Evolutionary conservation across 92 coral and sea anemone genomes (phyloP), one percentile per base, ranked within the genome.

Genomic region (Paragorgia papillata): DNA sequence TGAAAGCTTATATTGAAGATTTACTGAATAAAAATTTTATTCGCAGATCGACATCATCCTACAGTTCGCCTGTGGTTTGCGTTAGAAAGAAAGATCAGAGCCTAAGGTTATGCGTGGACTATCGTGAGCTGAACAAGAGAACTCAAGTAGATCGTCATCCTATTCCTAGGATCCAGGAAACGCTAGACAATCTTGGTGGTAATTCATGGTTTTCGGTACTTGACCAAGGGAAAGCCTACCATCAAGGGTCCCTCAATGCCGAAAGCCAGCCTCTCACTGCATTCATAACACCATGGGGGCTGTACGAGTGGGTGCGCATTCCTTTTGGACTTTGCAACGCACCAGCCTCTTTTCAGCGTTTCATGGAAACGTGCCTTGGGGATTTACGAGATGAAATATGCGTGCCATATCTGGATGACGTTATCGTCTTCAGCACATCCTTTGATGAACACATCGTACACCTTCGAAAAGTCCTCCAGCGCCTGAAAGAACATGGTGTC

Each of bases 211-310:
- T 88, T 64, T 74, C 82, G 26, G 92, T 84, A 22, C 86, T 85
- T 5, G 85, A 88, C 75, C 87, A 88, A 73, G 87, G 91, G 2
- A 84, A 84, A 24, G 91, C 88, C 8, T 88, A 88, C 73, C 91
- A 84, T 44, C 91, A n/a, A n/a, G n/a, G n/a, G n/a, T n/a, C n/a
- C n/a, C n/a, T n/a, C n/a, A n/a, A n/a, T n/a, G n/a, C n/a, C n/a
- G n/a, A n/a, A n/a, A n/a, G n/a, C n/a, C n/a, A n/a, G n/a, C n/a
- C n/a, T n/a, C n/a, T n/a, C n/a, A n/a, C n/a, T n/a, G n/a, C n/a
- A n/a, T n/a, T n/a, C n/a, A n/a, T n/a, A n/a, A n/a, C n/a, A n/a
- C n/a, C n/a, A n/a, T n/a, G n/a, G n/a, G n/a, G n/a, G n/a, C n/a
- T n/a, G n/a, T n/a, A n/a, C 60, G 86, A 88, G 30, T 87, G 85